Base-by-base conservation (phyloP, 2,888 invertebrate genomes). In the Buathra laborator region DNA sequence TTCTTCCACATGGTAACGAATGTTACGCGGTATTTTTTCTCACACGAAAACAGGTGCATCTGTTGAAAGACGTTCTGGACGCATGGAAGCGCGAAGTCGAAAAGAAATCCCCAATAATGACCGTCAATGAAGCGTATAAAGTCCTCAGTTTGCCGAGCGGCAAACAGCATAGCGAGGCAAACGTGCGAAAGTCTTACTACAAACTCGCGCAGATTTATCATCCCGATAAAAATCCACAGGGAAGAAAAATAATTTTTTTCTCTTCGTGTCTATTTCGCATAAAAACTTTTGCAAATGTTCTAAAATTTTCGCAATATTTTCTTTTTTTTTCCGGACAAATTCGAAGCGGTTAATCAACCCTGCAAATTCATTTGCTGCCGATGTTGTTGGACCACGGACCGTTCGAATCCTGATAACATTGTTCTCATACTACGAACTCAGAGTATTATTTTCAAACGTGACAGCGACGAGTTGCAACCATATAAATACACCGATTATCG, bases 401-500 rank as follows among this genome's bases (percentile, higher is more conserved):
- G 98, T 0, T 99, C 99, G 0, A 98, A 99, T 95, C 98, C 99
- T 0, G 97, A 98, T 91, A 98, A 99, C 92, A 98, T 99, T 88
- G 97, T 98, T 59, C 95, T 99, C 78, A 98, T 99, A 88, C 94
- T 99, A 74, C 96, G 97, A 91, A 98, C 99, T 0, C 99, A 99
- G 94, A 99, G 98, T 90, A 99, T 99, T 92, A 95, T 99, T 14
- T 99, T 99, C 94, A 96, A 97, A 92, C 95, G 99, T 90, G 99
- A 99, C 94, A 96, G 97, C 3, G 96, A 97, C 90, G 98, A 97
- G 85, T 94, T 99, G 53, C 96, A 97, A 77, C 99, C 99, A 0
- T 99, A 99, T 95, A 99, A 99, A 94, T 99, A 99, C 94, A 99
- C 99, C 81, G 99, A 99, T 12, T 99, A 99, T 95, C 98, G 99